A percentile compares a stretch with the other conserved stretches of the same genome.
Conservation (phyloP, 2,113 vertebrate genomes). For the Phaetusa simplex region DNA sequence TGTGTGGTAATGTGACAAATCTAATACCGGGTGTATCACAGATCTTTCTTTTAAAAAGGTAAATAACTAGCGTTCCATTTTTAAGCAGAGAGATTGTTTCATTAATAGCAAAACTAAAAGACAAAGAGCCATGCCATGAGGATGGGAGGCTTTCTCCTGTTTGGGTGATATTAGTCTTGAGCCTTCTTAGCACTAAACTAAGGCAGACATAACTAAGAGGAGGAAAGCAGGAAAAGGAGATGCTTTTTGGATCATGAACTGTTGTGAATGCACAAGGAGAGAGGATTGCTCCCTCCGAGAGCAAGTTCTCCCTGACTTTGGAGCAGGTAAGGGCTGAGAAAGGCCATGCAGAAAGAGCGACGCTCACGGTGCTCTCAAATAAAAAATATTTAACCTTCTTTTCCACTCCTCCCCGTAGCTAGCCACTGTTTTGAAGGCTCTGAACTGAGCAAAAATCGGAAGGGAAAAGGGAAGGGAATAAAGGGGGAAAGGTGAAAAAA, state of each 20-base stretch:
- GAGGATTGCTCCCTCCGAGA: not conserved
- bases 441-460: not conserved
- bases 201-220: not conserved
- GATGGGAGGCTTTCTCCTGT: not conserved
- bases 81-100: not conserved
- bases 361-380: not conserved
- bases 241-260: not conserved
- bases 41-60: not conserved
- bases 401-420: not conserved
- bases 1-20: not conserved
- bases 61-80: not conserved
- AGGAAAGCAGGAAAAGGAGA: not conserved
- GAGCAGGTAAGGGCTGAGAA: not conserved
- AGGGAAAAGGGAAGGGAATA: not conserved
- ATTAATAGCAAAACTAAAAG: not conserved
- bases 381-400: not conserved
- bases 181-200: not conserved
- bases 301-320: not conserved
- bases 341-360: not conserved
- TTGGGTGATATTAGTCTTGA: not conserved
- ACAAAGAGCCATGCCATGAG: not conserved
- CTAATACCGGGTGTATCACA: not conserved
- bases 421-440: not conserved
- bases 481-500: not conserved
- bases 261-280: not conserved